Base-by-base conservation (phyloP, 2,113 vertebrate species). In the Albula goreensis region DNA sequence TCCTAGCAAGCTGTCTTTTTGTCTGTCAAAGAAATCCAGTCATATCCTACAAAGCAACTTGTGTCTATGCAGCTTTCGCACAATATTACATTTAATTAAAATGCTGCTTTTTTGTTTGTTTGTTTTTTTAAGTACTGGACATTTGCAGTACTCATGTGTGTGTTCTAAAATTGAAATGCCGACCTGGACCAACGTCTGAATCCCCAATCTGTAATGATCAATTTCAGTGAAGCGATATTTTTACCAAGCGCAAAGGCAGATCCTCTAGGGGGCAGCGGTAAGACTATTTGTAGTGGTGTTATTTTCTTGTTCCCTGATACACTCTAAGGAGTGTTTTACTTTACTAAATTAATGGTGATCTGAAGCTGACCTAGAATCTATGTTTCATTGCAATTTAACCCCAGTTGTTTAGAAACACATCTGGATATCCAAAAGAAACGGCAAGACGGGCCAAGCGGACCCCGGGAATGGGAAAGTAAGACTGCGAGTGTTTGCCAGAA, bases 401-500 rank as follows among this genome's bases (percentile, higher is more conserved):
- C n/a, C 70, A 74, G 70, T 22, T 74, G 70, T 31, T 8, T 74
- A n/a, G 7, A 74, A 10, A 74, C 70, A 66, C 17, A 3, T 66
- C n/a, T 9, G 31, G 5, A 31, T 9, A 2, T 56, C 53, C 53
- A 56, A 56, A 31, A 22, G 22, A 0, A 9, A 22, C 22, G 22
- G 22, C 17, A n/a, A 74, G 70, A 31, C 9, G 70, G 2, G 70
- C 70, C 70, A 74, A 22, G n/a, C 8, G 70, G n/a, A 74, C 70
- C n/a, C 63, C 31, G 88, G 91, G 93, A 93, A 93, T 91, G 70
- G 70, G 3, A 25, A 74, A 74, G 31, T 31, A 31, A 74, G 70
- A 93, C 90, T 90, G 90, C 63, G 91, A 92, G 93, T 94, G 94
- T 94, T 93, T 93, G 93, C 93, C 95, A 94, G 95, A 96, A 95